These are phyloP conservation scores for Eulemur rufifrons DNA, from an alignment of 2,113 vertebrate genomes.

Conservation along the genomic window DNA sequence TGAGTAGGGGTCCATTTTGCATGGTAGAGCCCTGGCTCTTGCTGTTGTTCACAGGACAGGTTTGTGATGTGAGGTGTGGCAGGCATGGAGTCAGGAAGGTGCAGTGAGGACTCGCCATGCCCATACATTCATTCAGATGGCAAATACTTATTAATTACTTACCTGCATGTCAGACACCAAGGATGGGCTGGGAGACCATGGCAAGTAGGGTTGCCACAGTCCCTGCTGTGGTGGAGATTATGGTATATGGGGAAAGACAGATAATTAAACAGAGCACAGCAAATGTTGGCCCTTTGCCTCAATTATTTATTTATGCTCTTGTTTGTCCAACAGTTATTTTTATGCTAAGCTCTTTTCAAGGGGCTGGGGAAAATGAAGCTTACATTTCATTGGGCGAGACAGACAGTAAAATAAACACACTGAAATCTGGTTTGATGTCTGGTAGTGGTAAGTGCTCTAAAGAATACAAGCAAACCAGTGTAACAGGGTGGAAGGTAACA, in stretches of 20 bases:
- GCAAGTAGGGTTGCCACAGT: background rate
- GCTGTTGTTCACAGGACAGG: background rate
- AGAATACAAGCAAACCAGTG: background rate
- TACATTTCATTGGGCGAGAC: background rate
- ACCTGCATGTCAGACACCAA: background rate
- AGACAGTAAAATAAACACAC: background rate
- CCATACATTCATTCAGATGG: background rate
- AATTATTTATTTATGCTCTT: background rate
- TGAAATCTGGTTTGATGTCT: background rate
- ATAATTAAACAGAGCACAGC: background rate
- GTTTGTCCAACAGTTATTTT: background rate
- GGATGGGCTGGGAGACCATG: background rate
- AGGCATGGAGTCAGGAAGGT: background rate
- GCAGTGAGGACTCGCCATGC: fast-evolving
- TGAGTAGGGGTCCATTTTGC: background rate
- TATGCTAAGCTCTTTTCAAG: background rate
- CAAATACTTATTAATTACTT: background rate
- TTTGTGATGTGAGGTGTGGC: background rate
- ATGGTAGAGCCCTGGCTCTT: background rate
- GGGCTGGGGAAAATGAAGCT: background rate
- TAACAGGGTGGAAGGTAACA: background rate
- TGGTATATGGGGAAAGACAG: background rate
- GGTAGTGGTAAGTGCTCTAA: background rate
- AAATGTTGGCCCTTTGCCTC: background rate
- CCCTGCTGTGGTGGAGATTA: fast-evolving